Base-by-base conservation (phyloP, 1,140 invertebrate genomes). In the Ephestia elutella region DNA sequence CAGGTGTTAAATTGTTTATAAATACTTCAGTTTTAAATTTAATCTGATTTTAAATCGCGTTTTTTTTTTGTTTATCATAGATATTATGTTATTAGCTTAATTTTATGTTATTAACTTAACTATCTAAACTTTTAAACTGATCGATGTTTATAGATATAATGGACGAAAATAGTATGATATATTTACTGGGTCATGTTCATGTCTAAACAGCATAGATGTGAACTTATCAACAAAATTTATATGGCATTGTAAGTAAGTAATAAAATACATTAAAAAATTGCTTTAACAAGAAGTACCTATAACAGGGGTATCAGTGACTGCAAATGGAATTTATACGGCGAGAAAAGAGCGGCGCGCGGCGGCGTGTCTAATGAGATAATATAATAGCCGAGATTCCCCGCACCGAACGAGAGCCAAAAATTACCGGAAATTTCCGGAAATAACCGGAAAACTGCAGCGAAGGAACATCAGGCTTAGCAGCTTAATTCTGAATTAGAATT, bases 281-380 rank as follows among this genome's bases (percentile, higher is more conserved):
- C 62, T 65, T 15, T 44, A 59, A 65, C 49, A 73, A 80, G 68
- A 73, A 78, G 71, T 60, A 65, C 74, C n/a, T n/a, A n/a, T n/a
- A 81, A 82, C 80, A 77, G 66, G 75, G 70, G 76, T 79, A 78
- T 81, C 80, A 74, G 70, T 73, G 71, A 70, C 71, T 80, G 66
- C 68, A 70, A 78, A 82, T 78, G 70, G 74, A 87, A 87, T 84
- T 82, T 85, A 87, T 85, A 82, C 82, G 75, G 82, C 77, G 77
- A 79, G 78, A 78, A 83, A 77, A 73, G 71, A 70, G 72, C 67
- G 66, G 70, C 68, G 69, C 72, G 69, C 70, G 71, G 72, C 77
- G 76, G 76, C 81, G 82, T 84, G 73, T 82, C 82, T 87, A 87
- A 87, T 84, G 82, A 84, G 81, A 86, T 85, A 87, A 87, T 85